These are phyloP conservation scores for Enteromius afrohamiltoni DNA, from an alignment of 2,797 vertebrate genomes.

Conservation along the genomic window DNA sequence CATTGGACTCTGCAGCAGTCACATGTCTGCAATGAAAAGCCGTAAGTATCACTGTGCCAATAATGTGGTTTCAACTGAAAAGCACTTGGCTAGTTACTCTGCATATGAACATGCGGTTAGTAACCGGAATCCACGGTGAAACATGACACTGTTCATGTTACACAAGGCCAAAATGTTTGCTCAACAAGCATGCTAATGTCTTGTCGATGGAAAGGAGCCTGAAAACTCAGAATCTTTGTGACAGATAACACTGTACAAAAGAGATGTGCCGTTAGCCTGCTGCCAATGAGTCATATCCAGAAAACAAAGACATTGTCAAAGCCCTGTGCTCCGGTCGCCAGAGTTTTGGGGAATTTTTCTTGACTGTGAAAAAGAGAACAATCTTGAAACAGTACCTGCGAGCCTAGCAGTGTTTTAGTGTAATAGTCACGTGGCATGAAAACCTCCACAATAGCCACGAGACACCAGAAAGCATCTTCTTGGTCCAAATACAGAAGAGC, in stretches of 20 bases:
- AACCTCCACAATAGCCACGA: conserved; percentile 93
- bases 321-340: background rate
- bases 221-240: conserved; percentile 1
- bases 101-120: background rate
- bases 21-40: background rate
- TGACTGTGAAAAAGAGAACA: background rate
- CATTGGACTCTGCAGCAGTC: background rate
- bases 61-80: conserved; percentile 8
- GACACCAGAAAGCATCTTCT: conserved; percentile 97
- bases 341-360: background rate
- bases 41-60: background rate
- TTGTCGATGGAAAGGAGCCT: background rate
- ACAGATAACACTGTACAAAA: background rate
- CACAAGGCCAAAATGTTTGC: background rate
- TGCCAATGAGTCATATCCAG: conserved; percentile 43
- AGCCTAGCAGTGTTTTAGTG: conserved; percentile 96
- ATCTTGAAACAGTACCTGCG: conserved; percentile 83
- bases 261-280: background rate
- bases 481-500: conserved; percentile 96
- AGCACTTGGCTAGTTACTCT: background rate
- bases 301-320: conserved; percentile 37
- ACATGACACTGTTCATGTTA: background rate
- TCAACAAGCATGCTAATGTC: background rate
- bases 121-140: background rate
- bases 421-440: conserved; percentile 99